Evolutionary conservation across 2,888 invertebrate species (phyloP), one percentile per base, ranked within the genome.

Genomic region (Heliconius erato): DNA sequence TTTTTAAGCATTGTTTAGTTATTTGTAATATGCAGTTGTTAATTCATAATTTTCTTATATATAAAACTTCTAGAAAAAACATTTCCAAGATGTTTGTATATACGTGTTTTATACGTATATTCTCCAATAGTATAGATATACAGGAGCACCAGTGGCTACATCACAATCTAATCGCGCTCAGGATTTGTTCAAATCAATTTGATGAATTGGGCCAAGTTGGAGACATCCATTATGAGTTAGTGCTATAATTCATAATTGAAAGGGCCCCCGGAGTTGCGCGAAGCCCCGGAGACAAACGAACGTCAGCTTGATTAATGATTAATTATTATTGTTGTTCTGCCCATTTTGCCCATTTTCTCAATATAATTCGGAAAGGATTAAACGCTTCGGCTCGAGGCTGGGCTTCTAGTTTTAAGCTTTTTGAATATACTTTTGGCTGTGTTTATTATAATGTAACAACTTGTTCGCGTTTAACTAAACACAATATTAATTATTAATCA

Each of bases 291-390:
- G 95, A 94, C 94, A 94, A 94, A 94, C 94, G 93, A 91, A 93
- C 92, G 94, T 94, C 94, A 91, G 88, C 87, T 90, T 94, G 93
- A 94, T 93, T 92, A 93, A 95, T 95, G 93, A 95, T 92, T 92
- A 93, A 92, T 93, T 93, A 72, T 72, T 76, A 90, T 96, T 97
- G 97, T 97, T 97, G 97, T 96, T 84, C 91, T 97, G 87, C 85
- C 88, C 88, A 54, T 54, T 54, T 54, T 54, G 54, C 19, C 54
- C 88, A 87, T 88, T 89, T 89, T 88, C 88, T 85, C 84, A 59
- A 80, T 78, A 82, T 88, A 89, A 90, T 89, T 89, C 88, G 86
- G 86, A 86, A 84, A 81, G 87, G 89, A 88, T 83, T 83, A 83
- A 81, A 79, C 72, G 71, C 35, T 76, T 35, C 19, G 63, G 35